Conservation (phyloP, 2,113 vertebrate species). For the Sceloporus undulatus region DNA sequence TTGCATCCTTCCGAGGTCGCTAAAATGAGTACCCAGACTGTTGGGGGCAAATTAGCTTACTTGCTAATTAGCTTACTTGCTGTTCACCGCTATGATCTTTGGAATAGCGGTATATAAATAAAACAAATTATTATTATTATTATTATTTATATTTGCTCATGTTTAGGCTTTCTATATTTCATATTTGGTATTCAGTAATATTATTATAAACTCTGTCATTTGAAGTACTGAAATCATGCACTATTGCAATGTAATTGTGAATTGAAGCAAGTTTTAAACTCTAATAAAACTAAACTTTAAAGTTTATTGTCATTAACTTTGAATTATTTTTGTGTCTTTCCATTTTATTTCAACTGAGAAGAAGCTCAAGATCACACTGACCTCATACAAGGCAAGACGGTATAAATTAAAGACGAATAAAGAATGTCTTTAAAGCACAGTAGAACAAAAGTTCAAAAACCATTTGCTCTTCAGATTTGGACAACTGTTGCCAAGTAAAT, state of each 20-base stretch:
- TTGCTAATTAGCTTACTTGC: too few species aligned
- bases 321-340: background rate
- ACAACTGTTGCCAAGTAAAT: background rate
- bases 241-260: constrained; percentile 37
- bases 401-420: background rate
- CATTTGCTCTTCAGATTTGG: fast-evolving
- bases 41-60: too few species aligned
- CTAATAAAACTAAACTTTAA: constrained; percentile 59
- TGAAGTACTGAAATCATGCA: constrained; percentile 30
- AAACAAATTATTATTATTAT: too few species aligned
- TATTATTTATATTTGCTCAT: constrained; percentile 37
- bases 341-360: background rate
- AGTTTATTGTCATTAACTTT: constrained; percentile 10
- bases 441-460: constrained; percentile 1
- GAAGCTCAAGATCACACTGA: background rate
- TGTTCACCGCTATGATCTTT: too few species aligned
- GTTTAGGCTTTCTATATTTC: background rate
- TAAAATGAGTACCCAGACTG: too few species aligned
- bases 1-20: too few species aligned
- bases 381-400: background rate
- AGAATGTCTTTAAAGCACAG: background rate
- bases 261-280: background rate
- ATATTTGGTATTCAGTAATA: constrained; percentile 47
- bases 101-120: too few species aligned
- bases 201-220: constrained; percentile 57